phyloP scores from a whole-genome alignment of 2,797 vertebrate genomes.

The Cheirogaleus major region DNA sequence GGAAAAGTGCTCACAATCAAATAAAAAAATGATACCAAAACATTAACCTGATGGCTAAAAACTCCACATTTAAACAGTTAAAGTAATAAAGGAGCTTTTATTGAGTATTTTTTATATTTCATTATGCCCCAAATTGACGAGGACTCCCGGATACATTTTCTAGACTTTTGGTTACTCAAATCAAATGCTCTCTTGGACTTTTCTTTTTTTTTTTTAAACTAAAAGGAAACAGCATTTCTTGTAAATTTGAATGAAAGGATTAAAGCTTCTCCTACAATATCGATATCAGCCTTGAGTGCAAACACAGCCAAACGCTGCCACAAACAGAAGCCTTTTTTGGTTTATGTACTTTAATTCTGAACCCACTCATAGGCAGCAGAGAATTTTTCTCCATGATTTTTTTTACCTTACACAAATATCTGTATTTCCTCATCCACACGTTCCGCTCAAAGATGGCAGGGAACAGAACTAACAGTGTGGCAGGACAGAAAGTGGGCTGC shows the following conservation, averaged over 20 bases:
- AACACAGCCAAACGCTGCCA: slow-evolving; percentile 61
- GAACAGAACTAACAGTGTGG: background rate
- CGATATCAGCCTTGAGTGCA: slow-evolving; percentile 65
- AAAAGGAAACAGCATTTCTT: slow-evolving; percentile 79
- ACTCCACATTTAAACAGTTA: slow-evolving; percentile 94
- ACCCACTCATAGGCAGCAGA: slow-evolving; percentile 41
- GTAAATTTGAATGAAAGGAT: slow-evolving; percentile 76
- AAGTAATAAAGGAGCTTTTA: slow-evolving; percentile 91
- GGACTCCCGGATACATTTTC: slow-evolving; percentile 90
- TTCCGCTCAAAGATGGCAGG: background rate
- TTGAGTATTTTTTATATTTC: slow-evolving; percentile 92
- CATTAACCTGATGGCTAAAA: slow-evolving; percentile 91
- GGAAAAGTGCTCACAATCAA: slow-evolving; percentile 99
- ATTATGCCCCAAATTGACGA: slow-evolving; percentile 95
- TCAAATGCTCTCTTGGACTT: slow-evolving; percentile 75
- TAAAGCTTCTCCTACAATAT: slow-evolving; percentile 67
- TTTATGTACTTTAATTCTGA: slow-evolving; percentile 50
- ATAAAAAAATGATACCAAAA: slow-evolving; percentile 95
- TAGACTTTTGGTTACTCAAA: slow-evolving; percentile 88
- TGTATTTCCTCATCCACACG: background rate
- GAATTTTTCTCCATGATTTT: slow-evolving; percentile 26
- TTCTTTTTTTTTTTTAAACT: slow-evolving; percentile 71
- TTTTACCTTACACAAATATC: slow-evolving; percentile 16
- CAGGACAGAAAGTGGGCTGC: background rate
- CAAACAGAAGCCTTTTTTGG: slow-evolving; percentile 59